A percentile compares a stretch with the other conserved stretches of the same genome.
Conservation (phyloP, 2,797 vertebrate genomes). For the Cephalopachus bancanus region DNA sequence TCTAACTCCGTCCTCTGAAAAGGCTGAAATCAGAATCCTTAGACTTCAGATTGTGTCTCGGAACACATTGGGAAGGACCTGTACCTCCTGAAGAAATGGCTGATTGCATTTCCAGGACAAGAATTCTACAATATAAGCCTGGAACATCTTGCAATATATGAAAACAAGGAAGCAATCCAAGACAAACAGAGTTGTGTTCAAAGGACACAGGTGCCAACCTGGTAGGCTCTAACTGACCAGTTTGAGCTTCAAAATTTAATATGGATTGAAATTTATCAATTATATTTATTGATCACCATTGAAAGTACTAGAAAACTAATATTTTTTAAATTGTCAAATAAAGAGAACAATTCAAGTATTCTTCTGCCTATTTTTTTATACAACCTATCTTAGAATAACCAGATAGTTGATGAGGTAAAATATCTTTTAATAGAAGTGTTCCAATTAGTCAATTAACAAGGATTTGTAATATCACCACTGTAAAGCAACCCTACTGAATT, state of each 20-base stretch:
- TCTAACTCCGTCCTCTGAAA: not conserved
- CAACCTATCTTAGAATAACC: constrained; percentile 11
- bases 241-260: not conserved
- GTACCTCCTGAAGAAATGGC: not conserved
- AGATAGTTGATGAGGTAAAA: constrained; percentile 50
- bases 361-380: not conserved
- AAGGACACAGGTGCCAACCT: not conserved
- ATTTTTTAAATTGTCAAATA: constrained; percentile 26
- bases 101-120: not conserved
- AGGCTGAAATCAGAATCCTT: not conserved
- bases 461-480: not conserved
- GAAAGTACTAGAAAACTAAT: not conserved
- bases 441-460: not conserved
- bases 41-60: not conserved
- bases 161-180: constrained; percentile 19
- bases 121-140: not conserved
- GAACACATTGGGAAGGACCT: not conserved
- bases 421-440: not conserved
- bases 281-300: not conserved
- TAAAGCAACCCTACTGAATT: not conserved
- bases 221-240: not conserved
- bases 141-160: not conserved
- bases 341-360: constrained; percentile 44
- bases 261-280: constrained; percentile 37
- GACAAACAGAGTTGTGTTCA: not conserved